phyloP scores from a whole-genome alignment of 2,888 invertebrate genomes.

The Notodonta ziczac region DNA sequence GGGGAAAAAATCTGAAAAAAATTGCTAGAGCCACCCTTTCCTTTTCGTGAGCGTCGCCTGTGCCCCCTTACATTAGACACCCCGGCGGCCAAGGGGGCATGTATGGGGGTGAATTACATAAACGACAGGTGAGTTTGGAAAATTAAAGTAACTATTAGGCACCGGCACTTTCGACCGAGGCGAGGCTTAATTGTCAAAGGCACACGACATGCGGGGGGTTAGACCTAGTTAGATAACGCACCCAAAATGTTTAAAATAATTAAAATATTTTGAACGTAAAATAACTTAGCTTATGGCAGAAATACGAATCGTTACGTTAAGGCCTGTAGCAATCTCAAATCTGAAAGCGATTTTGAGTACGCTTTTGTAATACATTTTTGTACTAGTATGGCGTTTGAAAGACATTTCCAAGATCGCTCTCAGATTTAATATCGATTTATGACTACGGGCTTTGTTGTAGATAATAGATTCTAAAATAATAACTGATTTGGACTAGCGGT shows the following conservation, averaged over 20 bases:
- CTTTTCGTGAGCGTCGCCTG: constrained; percentile 78
- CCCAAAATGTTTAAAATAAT: constrained; percentile 3
- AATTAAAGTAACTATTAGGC: constrained; percentile 69
- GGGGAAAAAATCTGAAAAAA: constrained; percentile 79
- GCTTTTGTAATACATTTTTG: too few relatives aligned
- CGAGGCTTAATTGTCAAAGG: constrained; percentile 40
- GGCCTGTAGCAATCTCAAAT: too few relatives aligned
- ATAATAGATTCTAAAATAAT: too few relatives aligned
- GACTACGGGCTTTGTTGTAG: too few relatives aligned
- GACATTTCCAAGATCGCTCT: too few relatives aligned
- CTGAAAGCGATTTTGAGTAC: too few relatives aligned
- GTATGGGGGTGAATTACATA: constrained; percentile 75
- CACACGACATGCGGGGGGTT: constrained; percentile 28
- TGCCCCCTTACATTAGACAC: constrained; percentile 72
- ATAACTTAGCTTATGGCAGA: too few relatives aligned
- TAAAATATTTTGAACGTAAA: too few relatives aligned
- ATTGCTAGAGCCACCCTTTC: constrained; percentile 81
- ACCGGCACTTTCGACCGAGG: constrained; percentile 32
- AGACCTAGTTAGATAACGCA: constrained; percentile 5
- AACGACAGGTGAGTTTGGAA: constrained; percentile 82
- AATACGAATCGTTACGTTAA: too few relatives aligned
- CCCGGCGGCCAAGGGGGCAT: constrained; percentile 63
- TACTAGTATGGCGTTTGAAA: too few relatives aligned
- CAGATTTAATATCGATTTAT: too few relatives aligned
- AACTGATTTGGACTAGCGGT: too few relatives aligned